A percentile compares a stretch with the other conserved stretches of the same genome.
phyloP scores from a whole-genome alignment of 2,888 invertebrate species.

The Odontocerum albicorne region DNA sequence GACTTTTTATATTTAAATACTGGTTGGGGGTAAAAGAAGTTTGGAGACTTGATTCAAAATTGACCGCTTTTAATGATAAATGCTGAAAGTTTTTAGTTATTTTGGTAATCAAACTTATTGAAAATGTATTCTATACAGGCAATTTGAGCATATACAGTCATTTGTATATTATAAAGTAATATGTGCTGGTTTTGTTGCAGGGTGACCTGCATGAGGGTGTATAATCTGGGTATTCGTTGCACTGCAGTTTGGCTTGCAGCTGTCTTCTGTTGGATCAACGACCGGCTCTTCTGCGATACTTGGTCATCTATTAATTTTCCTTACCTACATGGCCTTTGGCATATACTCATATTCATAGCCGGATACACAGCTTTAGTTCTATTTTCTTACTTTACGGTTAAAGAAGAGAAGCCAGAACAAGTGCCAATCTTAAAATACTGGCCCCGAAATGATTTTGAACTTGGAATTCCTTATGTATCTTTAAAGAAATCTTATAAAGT shows the following conservation, averaged over 20 bases:
- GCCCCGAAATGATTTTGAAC: slow-evolving; percentile 76
- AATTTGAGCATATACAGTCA: no score
- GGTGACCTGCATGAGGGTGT: slow-evolving; percentile 65
- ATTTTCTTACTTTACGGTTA: slow-evolving; percentile 77
- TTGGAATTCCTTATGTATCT: slow-evolving; percentile 75
- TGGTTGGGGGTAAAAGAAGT: no score
- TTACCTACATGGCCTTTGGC: slow-evolving; percentile 83
- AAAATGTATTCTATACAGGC: no score
- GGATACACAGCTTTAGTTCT: slow-evolving; percentile 76
- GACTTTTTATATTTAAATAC: no score
- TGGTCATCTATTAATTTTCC: slow-evolving; percentile 79
- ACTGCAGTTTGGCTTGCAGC: slow-evolving; percentile 69
- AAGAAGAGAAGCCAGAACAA: slow-evolving; percentile 70
- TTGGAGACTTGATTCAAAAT: no score
- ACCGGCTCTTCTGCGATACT: slow-evolving; percentile 76
- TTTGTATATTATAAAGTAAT: not conserved
- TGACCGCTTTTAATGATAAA: no score
- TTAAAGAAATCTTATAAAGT: slow-evolving; percentile 60
- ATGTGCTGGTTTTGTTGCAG: slow-evolving; percentile 47
- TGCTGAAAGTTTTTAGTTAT: no score
- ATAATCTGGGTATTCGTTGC: slow-evolving; percentile 71
- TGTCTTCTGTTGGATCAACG: slow-evolving; percentile 76
- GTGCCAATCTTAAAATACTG: slow-evolving; percentile 72
- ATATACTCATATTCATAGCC: slow-evolving; percentile 77
- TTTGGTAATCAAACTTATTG: no score